A percentile compares a stretch with the other conserved stretches of the same genome.
Evolutionary conservation across 2,888 invertebrate species (phyloP).

Genomic region (Oxyteleia sp.): DNA sequence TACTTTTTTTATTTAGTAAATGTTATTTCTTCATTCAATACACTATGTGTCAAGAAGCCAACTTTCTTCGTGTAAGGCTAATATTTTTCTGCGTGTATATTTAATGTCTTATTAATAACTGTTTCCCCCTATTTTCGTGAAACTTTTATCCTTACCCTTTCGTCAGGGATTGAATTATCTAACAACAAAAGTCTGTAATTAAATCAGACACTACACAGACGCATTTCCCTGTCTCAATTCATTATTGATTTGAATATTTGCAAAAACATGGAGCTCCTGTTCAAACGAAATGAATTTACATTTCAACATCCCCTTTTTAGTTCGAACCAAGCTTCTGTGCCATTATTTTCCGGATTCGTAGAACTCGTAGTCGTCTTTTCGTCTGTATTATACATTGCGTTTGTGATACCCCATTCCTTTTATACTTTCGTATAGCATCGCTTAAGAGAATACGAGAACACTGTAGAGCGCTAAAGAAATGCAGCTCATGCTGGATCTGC

Average conservation of each 20-base stretch:
- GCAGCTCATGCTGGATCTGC: slow-evolving; percentile 50
- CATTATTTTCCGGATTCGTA: slow-evolving; percentile 56
- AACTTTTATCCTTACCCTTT: too few species aligned
- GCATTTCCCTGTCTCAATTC: slow-evolving; percentile 5
- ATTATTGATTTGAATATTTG: slow-evolving; percentile 52
- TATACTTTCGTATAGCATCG: slow-evolving; percentile 61
- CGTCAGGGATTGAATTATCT: too few species aligned
- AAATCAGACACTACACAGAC: slow-evolving; percentile 14
- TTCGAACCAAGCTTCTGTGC: slow-evolving; percentile 33
- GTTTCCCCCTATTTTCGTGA: too few species aligned
- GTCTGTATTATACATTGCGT: slow-evolving; percentile 61
- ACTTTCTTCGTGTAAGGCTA: too few species aligned
- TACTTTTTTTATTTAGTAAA: too few species aligned
- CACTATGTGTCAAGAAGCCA: too few species aligned
- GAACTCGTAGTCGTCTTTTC: slow-evolving; percentile 44
- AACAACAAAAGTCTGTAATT: slow-evolving; percentile 7
- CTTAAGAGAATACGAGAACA: slow-evolving; percentile 70
- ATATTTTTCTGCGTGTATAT: too few species aligned
- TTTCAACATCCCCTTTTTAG: slow-evolving; percentile 55
- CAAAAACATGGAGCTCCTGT: slow-evolving; percentile 33
- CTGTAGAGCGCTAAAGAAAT: slow-evolving; percentile 48
- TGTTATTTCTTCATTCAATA: too few species aligned
- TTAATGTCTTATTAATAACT: too few species aligned
- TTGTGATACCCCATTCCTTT: slow-evolving; percentile 71
- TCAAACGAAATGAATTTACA: slow-evolving; percentile 58